These are phyloP conservation scores for Clupea harengus DNA, from an alignment of 2,113 vertebrate species.

Conservation along the genomic window DNA sequence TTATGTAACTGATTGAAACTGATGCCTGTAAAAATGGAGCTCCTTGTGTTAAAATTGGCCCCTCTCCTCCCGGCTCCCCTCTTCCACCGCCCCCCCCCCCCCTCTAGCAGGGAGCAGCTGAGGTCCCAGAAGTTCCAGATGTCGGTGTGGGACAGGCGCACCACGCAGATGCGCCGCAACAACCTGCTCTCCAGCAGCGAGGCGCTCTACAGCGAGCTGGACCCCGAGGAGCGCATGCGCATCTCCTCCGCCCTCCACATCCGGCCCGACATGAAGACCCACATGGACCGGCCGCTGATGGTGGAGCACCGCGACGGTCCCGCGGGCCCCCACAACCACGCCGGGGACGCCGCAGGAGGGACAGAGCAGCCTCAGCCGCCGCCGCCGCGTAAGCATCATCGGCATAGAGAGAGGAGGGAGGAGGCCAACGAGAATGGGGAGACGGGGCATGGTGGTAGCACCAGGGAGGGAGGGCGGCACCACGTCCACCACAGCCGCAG, in stretches of 20 bases:
- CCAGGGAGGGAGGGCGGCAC: slow-evolving; percentile 70
- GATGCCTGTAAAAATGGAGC: not conserved
- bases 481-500: slow-evolving; percentile 80
- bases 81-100: not conserved
- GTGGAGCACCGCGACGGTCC: slow-evolving; percentile 73
- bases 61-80: not conserved
- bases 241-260: slow-evolving; percentile 80
- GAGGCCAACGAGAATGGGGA: slow-evolving; percentile 68
- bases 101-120: slow-evolving; percentile 85
- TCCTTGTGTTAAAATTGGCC: not conserved
- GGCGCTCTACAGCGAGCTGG: slow-evolving; percentile 85
- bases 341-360: slow-evolving; percentile 58
- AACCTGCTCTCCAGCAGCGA: slow-evolving; percentile 87
- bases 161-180: slow-evolving; percentile 87
- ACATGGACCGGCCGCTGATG: slow-evolving; percentile 86
- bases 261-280: slow-evolving; percentile 88
- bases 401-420: slow-evolving; percentile 68
- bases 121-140: slow-evolving; percentile 85
- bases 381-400: slow-evolving; percentile 76
- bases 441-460: not conserved
- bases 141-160: slow-evolving; percentile 93
- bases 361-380: slow-evolving; percentile 48
- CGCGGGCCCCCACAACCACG: slow-evolving; percentile 29
- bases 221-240: slow-evolving; percentile 79
- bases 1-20: not conserved